These are phyloP conservation scores for Thereva unica DNA, from an alignment of 2,888 invertebrate species.

Conservation along the genomic window DNA sequence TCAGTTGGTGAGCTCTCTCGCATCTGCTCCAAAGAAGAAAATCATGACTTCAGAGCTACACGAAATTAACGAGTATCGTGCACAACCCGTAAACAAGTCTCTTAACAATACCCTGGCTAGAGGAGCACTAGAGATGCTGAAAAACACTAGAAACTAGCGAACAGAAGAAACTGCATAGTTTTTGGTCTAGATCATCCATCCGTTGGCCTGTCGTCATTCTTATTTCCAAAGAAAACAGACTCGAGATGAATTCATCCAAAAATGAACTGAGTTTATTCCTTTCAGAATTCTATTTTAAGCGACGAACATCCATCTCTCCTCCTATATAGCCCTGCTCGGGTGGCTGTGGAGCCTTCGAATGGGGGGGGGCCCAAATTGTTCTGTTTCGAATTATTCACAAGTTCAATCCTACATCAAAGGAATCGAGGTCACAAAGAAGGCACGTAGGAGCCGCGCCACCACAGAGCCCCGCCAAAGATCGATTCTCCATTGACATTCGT, in stretches of 20 bases:
- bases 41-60: too few species aligned
- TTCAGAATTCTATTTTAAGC: slow-evolving; percentile 24
- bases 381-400: slow-evolving; percentile 23
- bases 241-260: slow-evolving; percentile 21
- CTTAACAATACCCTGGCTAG: too few species aligned
- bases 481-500: neutral
- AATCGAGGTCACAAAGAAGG: slow-evolving; percentile 14
- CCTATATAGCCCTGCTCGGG: slow-evolving; percentile 3
- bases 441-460: neutral
- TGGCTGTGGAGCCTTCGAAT: neutral
- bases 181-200: neutral
- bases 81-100: too few species aligned
- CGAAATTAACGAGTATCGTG: too few species aligned
- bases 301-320: slow-evolving; percentile 24
- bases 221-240: slow-evolving; percentile 18
- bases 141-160: slow-evolving; percentile 3
- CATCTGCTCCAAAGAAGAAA: too few species aligned
- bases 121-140: neutral
- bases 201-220: slow-evolving; percentile 16
- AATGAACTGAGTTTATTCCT: slow-evolving; percentile 14
- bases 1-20: too few species aligned
- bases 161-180: slow-evolving; percentile 17
- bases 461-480: slow-evolving; percentile 16
- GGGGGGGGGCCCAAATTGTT: slow-evolving; percentile 10
- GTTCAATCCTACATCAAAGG: slow-evolving; percentile 14